Evolutionary conservation across 35 echinoderm and acorn worm species (phyloP).

Genomic region (Stichopus chloronotus): DNA sequence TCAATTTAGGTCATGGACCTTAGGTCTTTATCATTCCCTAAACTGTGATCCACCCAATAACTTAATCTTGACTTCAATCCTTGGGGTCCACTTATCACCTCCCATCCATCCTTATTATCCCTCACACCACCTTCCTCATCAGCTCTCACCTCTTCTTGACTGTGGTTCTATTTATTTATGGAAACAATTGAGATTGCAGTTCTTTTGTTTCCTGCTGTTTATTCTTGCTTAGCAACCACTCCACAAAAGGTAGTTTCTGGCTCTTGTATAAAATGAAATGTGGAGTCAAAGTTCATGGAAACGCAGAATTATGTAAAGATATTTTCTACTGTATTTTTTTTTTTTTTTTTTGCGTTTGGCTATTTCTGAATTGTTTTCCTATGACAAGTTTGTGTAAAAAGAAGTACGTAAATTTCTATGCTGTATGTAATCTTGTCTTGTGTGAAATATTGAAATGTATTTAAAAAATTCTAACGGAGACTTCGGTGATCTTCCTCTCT

Average conservation of each 20-base stretch:
- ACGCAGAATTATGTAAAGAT: conserved; percentile 33
- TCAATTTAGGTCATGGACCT: too few species aligned
- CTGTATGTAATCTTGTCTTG: conserved; percentile 65
- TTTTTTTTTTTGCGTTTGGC: conserved; percentile 31
- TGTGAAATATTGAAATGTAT: conserved; percentile 66
- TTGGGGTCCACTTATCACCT: too few species aligned
- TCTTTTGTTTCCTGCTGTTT: not conserved
- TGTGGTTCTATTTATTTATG: not conserved
- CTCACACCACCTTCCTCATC: too few species aligned
- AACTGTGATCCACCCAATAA: too few species aligned
- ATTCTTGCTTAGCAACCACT: not conserved
- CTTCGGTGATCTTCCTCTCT: not conserved
- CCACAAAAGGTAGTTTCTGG: not conserved
- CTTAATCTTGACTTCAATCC: too few species aligned
- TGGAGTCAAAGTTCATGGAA: not conserved
- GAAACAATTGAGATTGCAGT: not conserved
- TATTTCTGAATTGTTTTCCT: conserved; percentile 47
- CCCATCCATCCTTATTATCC: too few species aligned
- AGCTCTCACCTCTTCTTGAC: too few species aligned
- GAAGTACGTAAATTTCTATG: conserved; percentile 59
- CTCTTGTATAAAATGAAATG: not conserved
- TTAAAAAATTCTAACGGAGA: conserved; percentile 37
- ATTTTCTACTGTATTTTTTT: conserved; percentile 44
- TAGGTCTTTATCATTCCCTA: too few species aligned
- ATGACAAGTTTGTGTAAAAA: conserved; percentile 49